Conservation (phyloP, 2,888 invertebrate species). For the Acanthoscelides obtectus region DNA sequence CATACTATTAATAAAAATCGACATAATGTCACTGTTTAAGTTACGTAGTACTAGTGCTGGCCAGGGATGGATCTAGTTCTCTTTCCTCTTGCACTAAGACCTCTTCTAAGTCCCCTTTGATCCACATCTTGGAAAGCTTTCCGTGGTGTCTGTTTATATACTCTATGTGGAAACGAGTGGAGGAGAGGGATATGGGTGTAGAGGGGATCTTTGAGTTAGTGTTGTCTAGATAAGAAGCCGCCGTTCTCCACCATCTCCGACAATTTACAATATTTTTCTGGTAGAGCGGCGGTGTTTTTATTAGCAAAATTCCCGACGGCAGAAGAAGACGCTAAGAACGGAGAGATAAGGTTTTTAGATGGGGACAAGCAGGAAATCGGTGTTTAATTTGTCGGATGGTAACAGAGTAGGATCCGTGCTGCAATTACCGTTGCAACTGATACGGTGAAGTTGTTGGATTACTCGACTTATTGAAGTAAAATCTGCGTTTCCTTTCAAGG, state of each 20-base stretch:
- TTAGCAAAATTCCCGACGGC: not conserved
- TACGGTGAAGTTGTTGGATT: too few species aligned
- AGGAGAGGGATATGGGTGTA: too few species aligned
- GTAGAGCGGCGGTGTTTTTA: not conserved
- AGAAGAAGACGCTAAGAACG: not conserved
- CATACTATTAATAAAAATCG: too few species aligned
- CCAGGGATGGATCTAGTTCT: too few species aligned
- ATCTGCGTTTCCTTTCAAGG: too few species aligned
- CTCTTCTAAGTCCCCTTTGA: not conserved
- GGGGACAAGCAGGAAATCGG: not conserved
- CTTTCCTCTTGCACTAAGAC: too few species aligned
- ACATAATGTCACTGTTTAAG: too few species aligned
- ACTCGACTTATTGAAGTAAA: too few species aligned
- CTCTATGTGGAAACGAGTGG: not conserved
- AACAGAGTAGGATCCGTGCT: not conserved
- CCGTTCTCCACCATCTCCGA: not conserved
- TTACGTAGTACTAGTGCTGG: too few species aligned
- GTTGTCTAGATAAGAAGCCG: not conserved
- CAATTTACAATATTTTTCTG: not conserved
- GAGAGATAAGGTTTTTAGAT: not conserved
- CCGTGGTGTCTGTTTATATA: not conserved
- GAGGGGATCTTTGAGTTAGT: not conserved
- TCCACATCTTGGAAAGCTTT: not conserved
- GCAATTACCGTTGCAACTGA: not conserved
- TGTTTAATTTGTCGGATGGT: not conserved